Percentiles rank a stretch among this genome's conserved stretches.
Conservation (phyloP, 2,888 invertebrate genomes). For the Bugula neritina region DNA sequence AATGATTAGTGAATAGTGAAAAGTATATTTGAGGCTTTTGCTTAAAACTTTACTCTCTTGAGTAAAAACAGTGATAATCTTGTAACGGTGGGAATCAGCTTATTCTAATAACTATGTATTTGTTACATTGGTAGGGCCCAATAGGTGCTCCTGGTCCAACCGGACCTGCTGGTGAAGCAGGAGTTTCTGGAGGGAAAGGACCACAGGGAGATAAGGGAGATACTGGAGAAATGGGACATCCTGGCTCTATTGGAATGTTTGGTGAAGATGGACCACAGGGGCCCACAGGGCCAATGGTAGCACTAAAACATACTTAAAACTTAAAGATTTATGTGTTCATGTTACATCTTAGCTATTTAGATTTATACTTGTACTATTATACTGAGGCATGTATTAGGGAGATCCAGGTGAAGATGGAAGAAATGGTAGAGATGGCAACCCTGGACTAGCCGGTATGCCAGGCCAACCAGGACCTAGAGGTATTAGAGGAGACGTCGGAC, state of each 20-base stretch:
- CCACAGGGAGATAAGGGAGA: conserved; percentile 24
- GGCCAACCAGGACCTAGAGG: conserved; percentile 21
- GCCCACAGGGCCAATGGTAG: not conserved
- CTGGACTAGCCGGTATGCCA: conserved; percentile 7
- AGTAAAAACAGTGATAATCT: too few relatives aligned
- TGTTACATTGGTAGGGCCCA: conserved; percentile 1
- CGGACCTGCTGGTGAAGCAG: conserved; percentile 8
- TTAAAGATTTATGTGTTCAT: too few relatives aligned
- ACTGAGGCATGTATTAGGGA: too few relatives aligned
- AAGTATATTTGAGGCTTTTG: too few relatives aligned
- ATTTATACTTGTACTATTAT: too few relatives aligned
- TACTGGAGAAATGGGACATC: conserved; percentile 17
- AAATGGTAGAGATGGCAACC: conserved; percentile 23
- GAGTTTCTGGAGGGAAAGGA: not conserved
- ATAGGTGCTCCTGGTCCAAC: conserved; percentile 5
- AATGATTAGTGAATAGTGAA: too few relatives aligned
- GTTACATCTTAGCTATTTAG: too few relatives aligned
- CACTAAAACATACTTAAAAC: too few relatives aligned
- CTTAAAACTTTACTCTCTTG: too few relatives aligned
- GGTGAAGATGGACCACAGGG: conserved; percentile 24
- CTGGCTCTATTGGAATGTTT: conserved; percentile 23
- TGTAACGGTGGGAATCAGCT: too few relatives aligned
- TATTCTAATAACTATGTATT: too few relatives aligned
- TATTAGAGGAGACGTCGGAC: not conserved
- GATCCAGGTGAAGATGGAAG: conserved; percentile 19